phyloP scores from a whole-genome alignment of 1,140 invertebrate genomes.

The Aphis gossypii region DNA sequence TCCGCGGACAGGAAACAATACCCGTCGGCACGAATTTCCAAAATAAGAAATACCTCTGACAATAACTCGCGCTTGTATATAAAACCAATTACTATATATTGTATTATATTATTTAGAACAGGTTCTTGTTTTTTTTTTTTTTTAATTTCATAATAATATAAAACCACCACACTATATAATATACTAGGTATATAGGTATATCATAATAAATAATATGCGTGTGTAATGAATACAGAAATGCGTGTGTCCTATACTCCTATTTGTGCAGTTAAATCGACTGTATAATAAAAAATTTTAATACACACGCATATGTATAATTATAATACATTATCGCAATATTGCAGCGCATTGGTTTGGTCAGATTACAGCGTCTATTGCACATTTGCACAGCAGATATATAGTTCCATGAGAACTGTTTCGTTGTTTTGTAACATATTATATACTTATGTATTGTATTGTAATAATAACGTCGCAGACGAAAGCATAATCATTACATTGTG shows the following conservation, averaged over 20 bases:
- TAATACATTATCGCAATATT: not conserved
- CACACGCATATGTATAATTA: not conserved
- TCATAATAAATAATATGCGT: not conserved
- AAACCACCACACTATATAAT: not conserved
- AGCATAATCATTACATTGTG: not conserved
- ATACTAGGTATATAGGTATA: too few relatives aligned
- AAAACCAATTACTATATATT: not conserved
- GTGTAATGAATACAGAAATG: not conserved
- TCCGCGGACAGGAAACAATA: not conserved
- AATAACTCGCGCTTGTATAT: not conserved
- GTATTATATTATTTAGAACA: not conserved
- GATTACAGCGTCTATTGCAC: not conserved
- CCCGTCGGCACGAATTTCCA: not conserved
- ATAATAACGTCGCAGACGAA: not conserved
- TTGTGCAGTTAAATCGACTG: not conserved
- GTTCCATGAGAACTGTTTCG: not conserved
- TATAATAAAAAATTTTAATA: not conserved
- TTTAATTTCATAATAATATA: not conserved
- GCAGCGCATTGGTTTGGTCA: not conserved
- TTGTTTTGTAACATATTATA: slow-evolving; percentile 16
- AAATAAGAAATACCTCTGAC: not conserved
- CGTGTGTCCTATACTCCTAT: not conserved
- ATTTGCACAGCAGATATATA: not conserved
- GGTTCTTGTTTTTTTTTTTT: not conserved
- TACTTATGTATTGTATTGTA: not conserved